These are phyloP conservation scores for Apodemia duryi DNA, from an alignment of 2,888 invertebrate genomes.

Conservation along the genomic window DNA sequence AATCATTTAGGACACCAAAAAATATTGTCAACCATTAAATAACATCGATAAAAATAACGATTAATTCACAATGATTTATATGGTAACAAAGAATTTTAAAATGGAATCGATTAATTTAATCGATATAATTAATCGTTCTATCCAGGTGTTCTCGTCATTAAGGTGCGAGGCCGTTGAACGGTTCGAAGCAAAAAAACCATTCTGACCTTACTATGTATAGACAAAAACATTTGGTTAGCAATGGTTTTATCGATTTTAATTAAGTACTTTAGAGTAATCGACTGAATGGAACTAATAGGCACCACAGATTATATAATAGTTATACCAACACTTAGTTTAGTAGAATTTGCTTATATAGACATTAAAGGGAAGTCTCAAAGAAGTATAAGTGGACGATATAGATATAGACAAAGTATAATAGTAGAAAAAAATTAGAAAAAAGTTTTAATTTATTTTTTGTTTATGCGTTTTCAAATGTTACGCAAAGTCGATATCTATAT, in stretches of 20 bases:
- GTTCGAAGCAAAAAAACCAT: conserved; percentile 10
- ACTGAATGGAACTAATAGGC: neutral
- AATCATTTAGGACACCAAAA: conserved; percentile 3
- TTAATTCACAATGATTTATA: conserved; percentile 19
- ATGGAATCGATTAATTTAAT: conserved; percentile 17
- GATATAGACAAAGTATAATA: too few species aligned
- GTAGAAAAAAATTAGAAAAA: too few species aligned
- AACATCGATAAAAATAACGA: conserved; percentile 19
- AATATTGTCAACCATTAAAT: conserved; percentile 10
- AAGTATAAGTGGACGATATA: too few species aligned
- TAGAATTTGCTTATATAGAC: too few species aligned
- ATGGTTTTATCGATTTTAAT: conserved; percentile 8
- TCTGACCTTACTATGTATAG: conserved; percentile 8
- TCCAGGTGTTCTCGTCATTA: conserved; percentile 14
- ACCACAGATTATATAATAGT: neutral
- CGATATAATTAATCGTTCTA: conserved; percentile 15
- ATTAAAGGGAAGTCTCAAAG: too few species aligned
- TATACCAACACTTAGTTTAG: neutral
- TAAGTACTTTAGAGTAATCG: neutral
- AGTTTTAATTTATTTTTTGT: too few species aligned
- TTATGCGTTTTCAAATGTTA: too few species aligned
- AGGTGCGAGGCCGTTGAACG: conserved; percentile 14
- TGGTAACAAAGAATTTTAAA: conserved; percentile 22
- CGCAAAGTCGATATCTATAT: too few species aligned
- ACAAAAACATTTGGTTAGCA: conserved; percentile 8